Evolutionary conservation across 2,888 invertebrate genomes (phyloP), one percentile per base, ranked within the genome.

Genomic region (Spodoptera exigua): DNA sequence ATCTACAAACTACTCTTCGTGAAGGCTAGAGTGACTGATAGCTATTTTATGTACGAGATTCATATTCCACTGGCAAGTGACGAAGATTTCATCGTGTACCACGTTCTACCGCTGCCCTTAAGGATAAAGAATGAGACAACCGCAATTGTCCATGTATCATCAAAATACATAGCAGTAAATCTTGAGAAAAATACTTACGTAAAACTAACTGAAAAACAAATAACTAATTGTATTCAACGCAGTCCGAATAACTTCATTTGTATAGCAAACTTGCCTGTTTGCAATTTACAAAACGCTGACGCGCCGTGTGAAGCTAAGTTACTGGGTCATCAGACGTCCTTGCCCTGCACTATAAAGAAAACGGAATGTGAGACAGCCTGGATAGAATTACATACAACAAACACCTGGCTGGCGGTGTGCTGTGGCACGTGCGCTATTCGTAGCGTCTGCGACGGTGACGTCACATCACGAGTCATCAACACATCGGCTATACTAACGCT

Each of bases 241-340:
- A 1, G 17, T 14, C 32, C 10, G 2, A 21, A 46, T 34, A 36
- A 27, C n/a, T 40, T 34, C 18, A 11, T 54, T 3, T 46, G 54
- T 13, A 45, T 40, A 13, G 32, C 17, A 4, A 54, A 46, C 40
- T 14, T 32, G 11, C 54, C n/a, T n/a, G 40, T 54, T 13, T 46
- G 4, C 34, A 54, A 39, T n/a, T n/a, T 46, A 40, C 21, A 46
- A 39, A 45, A 40, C 18, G 12, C 11, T 9, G 40, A 54, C 18
- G 44, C 53, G 14, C 55, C 55, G 1, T 47, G 55, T 35, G 55
- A 56, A 56, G 48, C 48, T 7, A 48, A 48, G 27, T n/a, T 48
- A 7, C 36, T 56, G 9, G 27, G 48, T 18, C 48, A 56, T 37
- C 17, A 21, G 10, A 14, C 43, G 11, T 43, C 36, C 10, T 21